Base-by-base conservation (phyloP, 2,113 vertebrate genomes). In the Megaceryle torquata region DNA sequence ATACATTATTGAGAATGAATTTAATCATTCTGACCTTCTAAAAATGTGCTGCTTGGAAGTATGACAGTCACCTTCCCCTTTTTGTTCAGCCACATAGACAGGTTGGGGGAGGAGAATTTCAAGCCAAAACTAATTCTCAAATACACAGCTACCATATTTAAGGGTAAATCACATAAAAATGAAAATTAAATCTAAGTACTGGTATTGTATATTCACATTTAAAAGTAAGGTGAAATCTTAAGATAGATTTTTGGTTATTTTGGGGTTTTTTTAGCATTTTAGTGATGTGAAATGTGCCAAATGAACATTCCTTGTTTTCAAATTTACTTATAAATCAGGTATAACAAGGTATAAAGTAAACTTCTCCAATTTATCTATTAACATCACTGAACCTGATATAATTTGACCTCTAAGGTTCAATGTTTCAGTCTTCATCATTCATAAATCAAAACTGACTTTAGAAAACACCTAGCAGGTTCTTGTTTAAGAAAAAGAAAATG, bases 1-100 rank as follows among this genome's bases (percentile, higher is more conserved):
- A 89, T 93, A 63, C 77, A 74, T 93, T 93, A 95, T 26, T 95
- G 78, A 92, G 91, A 92, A 89, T 9, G 81, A 96, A 94, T 82
- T 72, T 85, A 88, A 82, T 93, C 44, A 91, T 69, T 89, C 54
- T 90, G 86, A 93, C 88, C 91, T 80, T 95, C 88, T 90, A 87
- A 96, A 94, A 95, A 96, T 70, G 77, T 63, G 57, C 82, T 80
- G 51, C 35, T 93, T 77, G 53, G 50, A 94, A 84, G 63, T 82
- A 89, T 46, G 88, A 95, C 51, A 83, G 82, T 93, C 81, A 94
- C 68, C 61, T 95, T 95, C 25, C 75, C 51, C n/a, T 80, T 90
- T 86, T 28, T 56, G 43, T 82, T 91, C 39, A 88, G 78, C 18
- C 6, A 6, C 13, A 46, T 3, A 80, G 39, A 77, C 51, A 72